Conservation (phyloP, 2,113 vertebrate genomes). For the Alouatta palliata region DNA sequence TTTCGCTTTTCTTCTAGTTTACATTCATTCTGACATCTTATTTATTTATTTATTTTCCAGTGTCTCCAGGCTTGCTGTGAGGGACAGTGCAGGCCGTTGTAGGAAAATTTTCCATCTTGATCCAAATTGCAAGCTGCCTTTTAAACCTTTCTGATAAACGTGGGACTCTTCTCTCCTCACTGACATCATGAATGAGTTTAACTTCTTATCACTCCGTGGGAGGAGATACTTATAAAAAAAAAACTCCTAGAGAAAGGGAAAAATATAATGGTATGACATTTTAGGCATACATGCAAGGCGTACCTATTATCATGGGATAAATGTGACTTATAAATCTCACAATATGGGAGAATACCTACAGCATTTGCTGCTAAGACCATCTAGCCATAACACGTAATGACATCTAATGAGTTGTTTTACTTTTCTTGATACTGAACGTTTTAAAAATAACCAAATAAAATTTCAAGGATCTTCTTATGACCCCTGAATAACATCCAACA, state of each 20-base stretch:
- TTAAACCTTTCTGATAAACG: not conserved
- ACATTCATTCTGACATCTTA: accelerated
- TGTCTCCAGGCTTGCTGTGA: not conserved
- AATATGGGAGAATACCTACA: not conserved
- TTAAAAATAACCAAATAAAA: not conserved
- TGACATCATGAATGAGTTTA: not conserved
- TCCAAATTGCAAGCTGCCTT: not conserved
- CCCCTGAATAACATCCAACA: not conserved
- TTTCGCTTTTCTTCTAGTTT: not conserved
- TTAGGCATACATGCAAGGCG: not conserved
- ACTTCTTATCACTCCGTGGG: not conserved
- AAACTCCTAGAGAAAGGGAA: not conserved
- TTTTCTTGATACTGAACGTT: not conserved
- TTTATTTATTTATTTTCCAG: not conserved
- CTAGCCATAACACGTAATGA: not conserved
- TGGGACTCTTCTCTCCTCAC: not conserved
- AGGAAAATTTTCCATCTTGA: not conserved
- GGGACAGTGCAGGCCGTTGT: accelerated
- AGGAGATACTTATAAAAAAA: not conserved
- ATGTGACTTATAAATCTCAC: not conserved
- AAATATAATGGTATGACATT: not conserved
- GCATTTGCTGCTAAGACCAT: not conserved
- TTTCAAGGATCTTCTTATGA: not conserved
- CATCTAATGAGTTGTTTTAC: not conserved
- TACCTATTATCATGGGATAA: not conserved